phyloP scores from a whole-genome alignment of 2,113 vertebrate genomes.

The Megaleporinus macrocephalus region DNA sequence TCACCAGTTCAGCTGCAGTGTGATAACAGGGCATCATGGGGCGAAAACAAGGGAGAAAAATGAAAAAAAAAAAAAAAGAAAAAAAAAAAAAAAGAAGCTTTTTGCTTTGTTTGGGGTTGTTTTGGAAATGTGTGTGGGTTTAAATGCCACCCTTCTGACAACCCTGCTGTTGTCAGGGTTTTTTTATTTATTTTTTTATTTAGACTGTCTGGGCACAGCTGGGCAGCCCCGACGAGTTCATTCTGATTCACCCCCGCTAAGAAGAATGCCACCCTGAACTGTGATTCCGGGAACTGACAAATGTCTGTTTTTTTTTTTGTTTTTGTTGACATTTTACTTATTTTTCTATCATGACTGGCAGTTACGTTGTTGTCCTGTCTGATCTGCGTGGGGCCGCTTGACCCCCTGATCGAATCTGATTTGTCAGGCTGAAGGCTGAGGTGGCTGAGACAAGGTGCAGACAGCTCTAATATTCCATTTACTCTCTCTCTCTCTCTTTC shows the following conservation, averaged over 20 bases:
- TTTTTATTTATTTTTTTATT: no score
- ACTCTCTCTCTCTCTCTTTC: neutral
- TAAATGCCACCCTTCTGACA: constrained; percentile 63
- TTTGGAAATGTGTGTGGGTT: constrained; percentile 41
- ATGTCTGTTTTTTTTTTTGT: constrained; percentile 12
- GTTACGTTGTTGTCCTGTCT: neutral
- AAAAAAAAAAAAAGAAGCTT: constrained; percentile 1
- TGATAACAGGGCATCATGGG: neutral
- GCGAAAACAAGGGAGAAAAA: neutral
- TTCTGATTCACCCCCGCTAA: neutral
- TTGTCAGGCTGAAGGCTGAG: neutral
- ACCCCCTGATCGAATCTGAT: neutral
- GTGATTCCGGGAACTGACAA: constrained; percentile 49
- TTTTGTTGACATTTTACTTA: constrained; percentile 31
- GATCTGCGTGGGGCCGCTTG: constrained; percentile 6
- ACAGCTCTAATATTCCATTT: neutral
- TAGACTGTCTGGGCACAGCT: constrained; percentile 65
- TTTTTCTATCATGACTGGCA: constrained; percentile 14
- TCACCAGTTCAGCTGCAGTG: constrained; percentile 7
- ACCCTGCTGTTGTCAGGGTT: constrained; percentile 49
- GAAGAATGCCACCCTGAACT: constrained; percentile 19
- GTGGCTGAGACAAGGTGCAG: neutral
- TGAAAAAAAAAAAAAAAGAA: neutral
- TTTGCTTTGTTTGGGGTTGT: constrained; percentile 15
- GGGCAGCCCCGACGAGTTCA: constrained; percentile 44